Evolutionary conservation across 1,140 invertebrate species (phyloP).

Genomic region (Pomacea maculata): DNA sequence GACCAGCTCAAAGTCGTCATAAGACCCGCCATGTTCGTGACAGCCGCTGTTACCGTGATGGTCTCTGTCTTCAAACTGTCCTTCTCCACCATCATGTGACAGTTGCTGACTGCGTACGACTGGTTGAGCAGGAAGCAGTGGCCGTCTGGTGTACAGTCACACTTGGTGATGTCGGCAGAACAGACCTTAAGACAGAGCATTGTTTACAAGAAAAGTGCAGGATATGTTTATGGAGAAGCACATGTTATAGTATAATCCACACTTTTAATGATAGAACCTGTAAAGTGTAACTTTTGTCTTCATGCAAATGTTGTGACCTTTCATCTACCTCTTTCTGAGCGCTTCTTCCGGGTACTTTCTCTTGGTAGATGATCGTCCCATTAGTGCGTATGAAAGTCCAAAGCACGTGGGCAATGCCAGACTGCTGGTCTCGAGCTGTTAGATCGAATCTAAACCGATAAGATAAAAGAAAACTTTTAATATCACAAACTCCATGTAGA

Average conservation of each 20-base stretch:
- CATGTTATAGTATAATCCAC: too few relatives aligned
- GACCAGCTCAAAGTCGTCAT: not conserved
- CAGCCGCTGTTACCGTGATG: constrained; percentile 5
- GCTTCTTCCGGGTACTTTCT: not conserved
- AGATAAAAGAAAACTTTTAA: too few relatives aligned
- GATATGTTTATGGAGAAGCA: too few relatives aligned
- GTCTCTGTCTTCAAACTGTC: constrained; percentile 13
- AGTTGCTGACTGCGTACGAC: constrained; percentile 20
- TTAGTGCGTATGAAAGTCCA: not conserved
- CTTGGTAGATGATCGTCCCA: not conserved
- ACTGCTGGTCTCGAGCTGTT: not conserved
- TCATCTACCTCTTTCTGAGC: not conserved
- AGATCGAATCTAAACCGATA: not conserved
- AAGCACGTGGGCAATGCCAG: not conserved
- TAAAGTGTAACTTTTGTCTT: too few relatives aligned
- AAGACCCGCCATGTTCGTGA: constrained; percentile 21
- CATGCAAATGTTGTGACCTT: too few relatives aligned
- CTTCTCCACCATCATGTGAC: constrained; percentile 26
- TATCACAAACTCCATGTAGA: too few relatives aligned
- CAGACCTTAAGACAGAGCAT: not conserved
- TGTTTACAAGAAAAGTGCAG: too few relatives aligned
- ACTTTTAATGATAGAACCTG: too few relatives aligned
- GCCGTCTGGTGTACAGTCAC: not conserved
- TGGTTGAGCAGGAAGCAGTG: constrained; percentile 7
- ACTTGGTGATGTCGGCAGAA: not conserved